Evolutionary conservation across 2,797 vertebrate species (phyloP).

Genomic region (Sebastiscus tertius): DNA sequence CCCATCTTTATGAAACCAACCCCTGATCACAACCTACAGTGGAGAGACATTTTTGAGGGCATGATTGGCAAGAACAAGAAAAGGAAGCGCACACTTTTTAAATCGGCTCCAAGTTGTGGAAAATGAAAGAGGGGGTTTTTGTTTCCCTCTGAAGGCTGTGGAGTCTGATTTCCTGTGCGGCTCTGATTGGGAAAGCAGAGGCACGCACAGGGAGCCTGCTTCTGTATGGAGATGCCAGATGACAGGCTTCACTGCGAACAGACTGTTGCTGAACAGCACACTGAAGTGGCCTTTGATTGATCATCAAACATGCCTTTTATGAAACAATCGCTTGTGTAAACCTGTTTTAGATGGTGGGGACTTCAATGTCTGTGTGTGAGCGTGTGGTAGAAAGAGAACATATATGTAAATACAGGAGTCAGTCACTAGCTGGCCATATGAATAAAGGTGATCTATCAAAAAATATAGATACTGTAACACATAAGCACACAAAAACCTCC

Average conservation of each 20-base stretch:
- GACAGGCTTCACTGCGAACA: slow-evolving; percentile 65
- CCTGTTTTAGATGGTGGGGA: slow-evolving; percentile 42
- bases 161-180: slow-evolving; percentile 82
- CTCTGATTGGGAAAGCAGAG: slow-evolving; percentile 85
- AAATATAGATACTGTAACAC: slow-evolving; percentile 19
- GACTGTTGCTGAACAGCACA: slow-evolving; percentile 50
- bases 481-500: neutral
- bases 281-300: slow-evolving; percentile 67
- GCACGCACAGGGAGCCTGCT: slow-evolving; percentile 68
- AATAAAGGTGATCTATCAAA: neutral
- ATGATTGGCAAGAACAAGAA: slow-evolving; percentile 76
- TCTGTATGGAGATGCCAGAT: slow-evolving; percentile 81
- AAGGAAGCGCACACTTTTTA: slow-evolving; percentile 74
- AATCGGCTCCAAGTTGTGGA: slow-evolving; percentile 71
- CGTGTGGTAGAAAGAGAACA: slow-evolving; percentile 31
- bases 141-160: slow-evolving; percentile 78
- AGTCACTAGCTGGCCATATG: neutral
- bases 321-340: slow-evolving; percentile 55
- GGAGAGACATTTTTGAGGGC: slow-evolving; percentile 69
- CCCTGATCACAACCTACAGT: slow-evolving; percentile 39
- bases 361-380: slow-evolving; percentile 18
- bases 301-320: slow-evolving; percentile 68
- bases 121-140: slow-evolving; percentile 73
- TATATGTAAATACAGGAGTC: slow-evolving; percentile 14
- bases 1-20: slow-evolving; percentile 27